A percentile compares a stretch with the other conserved stretches of the same genome.
Conservation (phyloP, 2,888 invertebrate species). For the Thymelicus lineola region DNA sequence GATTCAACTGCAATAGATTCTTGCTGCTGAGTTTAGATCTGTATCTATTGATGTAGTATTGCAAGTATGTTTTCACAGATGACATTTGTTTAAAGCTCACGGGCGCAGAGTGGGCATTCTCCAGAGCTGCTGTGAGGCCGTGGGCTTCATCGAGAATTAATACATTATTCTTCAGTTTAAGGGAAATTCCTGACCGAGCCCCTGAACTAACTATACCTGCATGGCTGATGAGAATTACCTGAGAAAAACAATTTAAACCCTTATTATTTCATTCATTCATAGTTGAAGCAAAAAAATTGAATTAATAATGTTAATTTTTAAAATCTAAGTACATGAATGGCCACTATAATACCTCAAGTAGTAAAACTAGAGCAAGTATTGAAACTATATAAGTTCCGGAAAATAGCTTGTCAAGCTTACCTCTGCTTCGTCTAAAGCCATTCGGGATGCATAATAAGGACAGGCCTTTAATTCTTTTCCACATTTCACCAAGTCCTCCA, state of each 20-base stretch:
- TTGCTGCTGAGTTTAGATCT: conserved; percentile 89
- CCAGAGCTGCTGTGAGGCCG: conserved; percentile 95
- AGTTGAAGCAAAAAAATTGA: no score
- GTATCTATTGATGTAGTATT: conserved; percentile 90
- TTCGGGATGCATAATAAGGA: conserved; percentile 96
- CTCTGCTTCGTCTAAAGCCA: conserved; percentile 93
- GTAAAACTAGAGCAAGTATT: no score
- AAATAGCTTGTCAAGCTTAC: conserved; percentile 48
- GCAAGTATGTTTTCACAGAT: conserved; percentile 87
- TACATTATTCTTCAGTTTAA: conserved; percentile 88
- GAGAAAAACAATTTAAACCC: conserved; percentile 7
- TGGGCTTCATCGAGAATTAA: conserved; percentile 98
- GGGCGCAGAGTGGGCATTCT: conserved; percentile 92
- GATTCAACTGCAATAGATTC: conserved; percentile 93
- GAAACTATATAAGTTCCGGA: no score
- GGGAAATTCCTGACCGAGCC: conserved; percentile 68
- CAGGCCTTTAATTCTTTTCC: conserved; percentile 92
- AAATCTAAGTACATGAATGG: no score
- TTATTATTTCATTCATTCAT: no score
- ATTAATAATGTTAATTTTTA: no score
- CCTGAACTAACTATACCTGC: conserved; percentile 77
- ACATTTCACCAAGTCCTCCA: conserved; percentile 92
- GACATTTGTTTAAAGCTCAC: conserved; percentile 88
- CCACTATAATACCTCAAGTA: no score
- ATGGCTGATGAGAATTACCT: conserved; percentile 77